Conservation (phyloP, 2,888 invertebrate species). For the Tachina grossa region DNA sequence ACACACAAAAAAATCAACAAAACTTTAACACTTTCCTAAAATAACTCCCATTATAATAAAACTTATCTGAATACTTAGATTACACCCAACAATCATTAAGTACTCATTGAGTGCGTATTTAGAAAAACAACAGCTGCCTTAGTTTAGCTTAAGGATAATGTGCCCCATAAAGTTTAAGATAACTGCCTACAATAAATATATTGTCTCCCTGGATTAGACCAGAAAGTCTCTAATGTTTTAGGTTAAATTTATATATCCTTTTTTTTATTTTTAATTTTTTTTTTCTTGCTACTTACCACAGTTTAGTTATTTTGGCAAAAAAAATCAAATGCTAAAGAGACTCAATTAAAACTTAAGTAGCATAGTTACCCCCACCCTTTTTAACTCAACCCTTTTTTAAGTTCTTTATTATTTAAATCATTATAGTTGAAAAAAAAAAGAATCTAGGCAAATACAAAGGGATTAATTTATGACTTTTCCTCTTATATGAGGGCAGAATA, state of each 20-base stretch:
- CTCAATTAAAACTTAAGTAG: conserved; percentile 56
- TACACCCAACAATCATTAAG: not conserved
- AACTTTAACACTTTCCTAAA: too few species aligned
- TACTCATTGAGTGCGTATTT: not conserved
- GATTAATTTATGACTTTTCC: conserved; percentile 11
- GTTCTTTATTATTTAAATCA: not conserved
- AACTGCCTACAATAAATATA: conserved; percentile 54
- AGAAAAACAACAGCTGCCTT: not conserved
- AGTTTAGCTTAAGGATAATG: conserved; percentile 32
- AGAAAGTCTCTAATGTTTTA: conserved; percentile 46
- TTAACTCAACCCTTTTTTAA: not conserved
- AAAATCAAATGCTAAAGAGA: conserved; percentile 39
- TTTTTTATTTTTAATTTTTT: not conserved
- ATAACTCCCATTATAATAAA: not conserved
- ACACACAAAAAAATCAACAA: not conserved
- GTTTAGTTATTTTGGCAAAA: not conserved
- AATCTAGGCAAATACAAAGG: not conserved
- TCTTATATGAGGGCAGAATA: not conserved
- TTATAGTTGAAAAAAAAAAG: conserved; percentile 4
- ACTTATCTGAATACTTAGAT: not conserved
- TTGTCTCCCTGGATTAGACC: conserved; percentile 53
- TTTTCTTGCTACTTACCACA: not conserved
- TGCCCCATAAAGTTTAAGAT: conserved; percentile 35
- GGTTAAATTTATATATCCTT: not conserved
- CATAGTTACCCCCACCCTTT: conserved; percentile 52